phyloP scores from a whole-genome alignment of 2,113 vertebrate genomes.

The Numenius arquata region DNA sequence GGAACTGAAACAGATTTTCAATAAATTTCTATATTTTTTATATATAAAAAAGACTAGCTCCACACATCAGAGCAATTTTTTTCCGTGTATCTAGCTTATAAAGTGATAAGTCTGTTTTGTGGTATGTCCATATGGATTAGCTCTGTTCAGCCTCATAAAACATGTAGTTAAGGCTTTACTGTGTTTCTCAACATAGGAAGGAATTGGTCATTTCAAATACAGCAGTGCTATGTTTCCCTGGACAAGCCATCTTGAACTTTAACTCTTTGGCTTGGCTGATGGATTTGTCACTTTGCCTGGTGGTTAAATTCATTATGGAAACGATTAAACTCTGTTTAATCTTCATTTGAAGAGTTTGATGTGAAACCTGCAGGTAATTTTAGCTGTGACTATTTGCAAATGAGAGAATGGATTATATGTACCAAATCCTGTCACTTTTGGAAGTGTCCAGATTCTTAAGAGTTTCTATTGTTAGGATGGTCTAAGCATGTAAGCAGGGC shows the following conservation, averaged over 20 bases:
- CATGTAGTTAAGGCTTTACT: background rate
- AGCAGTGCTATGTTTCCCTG: background rate
- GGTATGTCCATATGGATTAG: background rate
- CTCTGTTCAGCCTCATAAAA: conserved; percentile 2
- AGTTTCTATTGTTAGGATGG: background rate
- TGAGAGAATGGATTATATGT: background rate
- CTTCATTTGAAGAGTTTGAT: background rate
- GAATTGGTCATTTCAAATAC: background rate
- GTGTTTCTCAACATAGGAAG: background rate
- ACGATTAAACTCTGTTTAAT: background rate
- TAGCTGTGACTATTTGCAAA: background rate
- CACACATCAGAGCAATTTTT: background rate
- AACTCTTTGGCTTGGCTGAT: background rate
- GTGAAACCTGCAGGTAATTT: background rate
- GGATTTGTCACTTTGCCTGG: background rate
- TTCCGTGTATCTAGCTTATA: background rate
- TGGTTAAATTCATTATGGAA: background rate
- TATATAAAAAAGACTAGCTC: background rate
- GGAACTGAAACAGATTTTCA: background rate
- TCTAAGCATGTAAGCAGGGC: background rate
- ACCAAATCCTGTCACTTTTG: background rate
- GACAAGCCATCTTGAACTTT: background rate
- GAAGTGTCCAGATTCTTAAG: background rate
- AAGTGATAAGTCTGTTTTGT: background rate
- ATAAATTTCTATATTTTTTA: background rate